These are phyloP conservation scores for Carpatolechia fugitivella DNA, from an alignment of 2,888 invertebrate species.

Conservation along the genomic window DNA sequence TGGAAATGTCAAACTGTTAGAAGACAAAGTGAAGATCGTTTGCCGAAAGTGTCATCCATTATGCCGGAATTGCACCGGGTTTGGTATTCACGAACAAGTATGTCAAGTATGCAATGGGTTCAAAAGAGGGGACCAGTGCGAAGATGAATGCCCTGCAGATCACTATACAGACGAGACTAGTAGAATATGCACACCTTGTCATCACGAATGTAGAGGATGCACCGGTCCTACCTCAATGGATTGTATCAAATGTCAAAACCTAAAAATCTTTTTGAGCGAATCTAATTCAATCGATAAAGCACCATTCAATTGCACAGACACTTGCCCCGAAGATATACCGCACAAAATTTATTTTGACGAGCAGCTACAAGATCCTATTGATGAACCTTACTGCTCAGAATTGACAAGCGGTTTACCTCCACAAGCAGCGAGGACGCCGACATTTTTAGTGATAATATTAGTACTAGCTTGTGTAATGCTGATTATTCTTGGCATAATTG, in stretches of 20 bases:
- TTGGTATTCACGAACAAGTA: constrained; percentile 91
- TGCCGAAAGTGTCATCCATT: constrained; percentile 94
- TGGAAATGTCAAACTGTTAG: constrained; percentile 86
- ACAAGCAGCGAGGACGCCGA: constrained; percentile 59
- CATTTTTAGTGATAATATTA: constrained; percentile 75
- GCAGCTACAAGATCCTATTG: constrained; percentile 71
- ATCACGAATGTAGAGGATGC: constrained; percentile 91
- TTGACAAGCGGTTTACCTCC: constrained; percentile 62
- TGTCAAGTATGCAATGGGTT: constrained; percentile 93
- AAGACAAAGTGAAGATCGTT: constrained; percentile 91
- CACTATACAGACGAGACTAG: constrained; percentile 88
- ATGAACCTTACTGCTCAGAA: constrained; percentile 90
- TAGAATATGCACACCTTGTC: constrained; percentile 87
- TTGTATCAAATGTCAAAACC: constrained; percentile 88
- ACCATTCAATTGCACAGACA: constrained; percentile 90
- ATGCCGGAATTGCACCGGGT: constrained; percentile 93
- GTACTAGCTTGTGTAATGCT: constrained; percentile 77
- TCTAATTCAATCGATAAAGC: constrained; percentile 75
- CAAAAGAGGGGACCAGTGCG: constrained; percentile 93
- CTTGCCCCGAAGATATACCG: constrained; percentile 88
- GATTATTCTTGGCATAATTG: constrained; percentile 79
- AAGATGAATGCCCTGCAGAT: constrained; percentile 92
- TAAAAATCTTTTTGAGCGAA: constrained; percentile 83
- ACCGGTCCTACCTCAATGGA: constrained; percentile 86
- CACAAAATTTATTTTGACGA: constrained; percentile 88